Percentiles rank a stretch among this genome's conserved stretches.
phyloP scores from a whole-genome alignment of 1,140 invertebrate genomes.

The Solenopsis fugax region DNA sequence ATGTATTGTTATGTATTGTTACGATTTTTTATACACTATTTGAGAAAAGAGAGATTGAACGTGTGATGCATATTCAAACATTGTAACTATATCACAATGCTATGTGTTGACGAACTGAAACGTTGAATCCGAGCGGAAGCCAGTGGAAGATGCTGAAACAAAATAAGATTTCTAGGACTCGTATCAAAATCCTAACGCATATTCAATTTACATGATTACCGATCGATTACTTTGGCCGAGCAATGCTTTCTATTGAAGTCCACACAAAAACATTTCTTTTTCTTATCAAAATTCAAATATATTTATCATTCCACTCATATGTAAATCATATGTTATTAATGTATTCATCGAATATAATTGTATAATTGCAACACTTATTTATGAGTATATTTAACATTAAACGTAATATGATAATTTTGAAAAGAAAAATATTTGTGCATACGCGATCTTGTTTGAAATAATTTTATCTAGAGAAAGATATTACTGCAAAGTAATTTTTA shows the following conservation, averaged over 20 bases:
- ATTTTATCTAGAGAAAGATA: slow-evolving; percentile 13
- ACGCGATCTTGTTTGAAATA: not conserved
- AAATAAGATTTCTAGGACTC: slow-evolving; percentile 64
- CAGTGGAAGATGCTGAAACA: slow-evolving; percentile 69
- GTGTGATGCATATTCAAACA: slow-evolving; percentile 48
- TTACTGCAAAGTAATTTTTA: not conserved
- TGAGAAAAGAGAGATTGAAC: slow-evolving; percentile 42
- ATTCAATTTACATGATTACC: slow-evolving; percentile 51
- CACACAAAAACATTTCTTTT: not conserved
- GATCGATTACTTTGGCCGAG: not conserved
- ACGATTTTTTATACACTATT: slow-evolving; percentile 46
- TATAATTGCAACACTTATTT: slow-evolving; percentile 23
- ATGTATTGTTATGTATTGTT: slow-evolving; percentile 36
- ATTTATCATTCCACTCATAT: not conserved
- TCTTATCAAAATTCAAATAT: slow-evolving; percentile 14
- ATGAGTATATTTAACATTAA: slow-evolving; percentile 18
- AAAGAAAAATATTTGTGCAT: not conserved
- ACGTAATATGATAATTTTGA: slow-evolving; percentile 18
- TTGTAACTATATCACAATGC: slow-evolving; percentile 51
- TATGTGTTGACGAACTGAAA: slow-evolving; percentile 43
- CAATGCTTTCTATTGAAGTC: not conserved
- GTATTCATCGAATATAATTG: not conserved
- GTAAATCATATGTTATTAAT: not conserved
- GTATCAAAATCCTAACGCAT: not conserved
- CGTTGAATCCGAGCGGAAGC: slow-evolving; percentile 57